phyloP scores from a whole-genome alignment of 2,797 vertebrate genomes.

The Rhabdophis nuchalis region DNA sequence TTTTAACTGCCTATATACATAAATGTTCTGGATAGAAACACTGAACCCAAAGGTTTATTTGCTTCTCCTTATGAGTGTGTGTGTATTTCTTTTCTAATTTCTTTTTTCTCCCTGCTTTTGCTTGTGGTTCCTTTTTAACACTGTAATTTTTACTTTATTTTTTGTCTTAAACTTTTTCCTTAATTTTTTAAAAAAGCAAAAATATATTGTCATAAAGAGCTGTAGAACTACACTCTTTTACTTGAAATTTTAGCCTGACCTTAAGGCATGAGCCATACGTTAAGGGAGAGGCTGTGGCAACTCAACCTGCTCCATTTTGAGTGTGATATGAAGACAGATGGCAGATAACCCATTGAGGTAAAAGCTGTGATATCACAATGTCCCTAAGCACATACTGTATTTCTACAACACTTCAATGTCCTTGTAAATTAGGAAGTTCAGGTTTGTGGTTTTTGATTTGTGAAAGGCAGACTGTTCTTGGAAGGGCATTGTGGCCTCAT shows the following conservation, averaged over 20 bases:
- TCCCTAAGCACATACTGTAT: not conserved
- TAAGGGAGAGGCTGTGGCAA: not conserved
- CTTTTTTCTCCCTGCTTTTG: not conserved
- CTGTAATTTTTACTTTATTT: not conserved
- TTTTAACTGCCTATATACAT: not conserved
- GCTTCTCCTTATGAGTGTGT: not conserved
- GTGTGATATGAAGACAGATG: not conserved
- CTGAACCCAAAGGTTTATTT: not conserved
- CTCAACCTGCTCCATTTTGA: not conserved
- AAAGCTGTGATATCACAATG: not conserved
- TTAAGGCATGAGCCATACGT: not conserved
- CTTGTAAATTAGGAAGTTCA: not conserved
- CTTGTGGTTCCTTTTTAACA: not conserved
- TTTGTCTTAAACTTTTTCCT: not conserved
- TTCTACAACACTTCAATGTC: not conserved
- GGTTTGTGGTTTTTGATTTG: not conserved
- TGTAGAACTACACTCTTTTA: not conserved
- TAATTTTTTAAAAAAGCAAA: not conserved
- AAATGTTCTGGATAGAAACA: not conserved
- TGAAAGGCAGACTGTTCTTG: not conserved
- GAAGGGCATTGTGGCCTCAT: not conserved
- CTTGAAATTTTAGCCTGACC: not conserved
- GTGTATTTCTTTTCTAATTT: not conserved
- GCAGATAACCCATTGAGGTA: conserved; percentile 1
- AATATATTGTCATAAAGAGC: not conserved